phyloP scores from a whole-genome alignment of 1,140 invertebrate species.

The Triops cancriformis region DNA sequence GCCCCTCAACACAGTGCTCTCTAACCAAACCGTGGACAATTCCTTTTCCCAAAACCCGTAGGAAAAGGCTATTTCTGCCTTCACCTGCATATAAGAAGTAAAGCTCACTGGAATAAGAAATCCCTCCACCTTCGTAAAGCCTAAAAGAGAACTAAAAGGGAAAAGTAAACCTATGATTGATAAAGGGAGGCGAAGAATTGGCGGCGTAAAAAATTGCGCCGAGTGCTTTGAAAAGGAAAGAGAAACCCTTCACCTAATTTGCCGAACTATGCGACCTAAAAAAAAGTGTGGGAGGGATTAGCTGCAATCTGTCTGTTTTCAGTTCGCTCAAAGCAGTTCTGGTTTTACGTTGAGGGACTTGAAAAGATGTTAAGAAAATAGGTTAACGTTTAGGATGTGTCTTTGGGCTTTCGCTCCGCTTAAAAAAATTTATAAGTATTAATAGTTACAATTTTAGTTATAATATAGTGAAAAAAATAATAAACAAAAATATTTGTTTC shows the following conservation, averaged over 20 bases:
- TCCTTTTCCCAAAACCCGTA: not conserved
- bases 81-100: not conserved
- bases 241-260: not conserved
- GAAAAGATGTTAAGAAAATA: not conserved
- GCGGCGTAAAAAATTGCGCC: not conserved
- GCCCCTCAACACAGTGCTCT: not conserved
- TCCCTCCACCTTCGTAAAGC: no score
- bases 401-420: not conserved
- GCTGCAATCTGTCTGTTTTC: no score
- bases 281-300: no score
- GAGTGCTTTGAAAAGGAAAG: not conserved
- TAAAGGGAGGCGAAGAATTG: not conserved
- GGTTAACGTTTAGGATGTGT: not conserved
- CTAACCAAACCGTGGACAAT: not conserved
- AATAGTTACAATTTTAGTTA: not conserved
- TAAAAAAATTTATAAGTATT: not conserved
- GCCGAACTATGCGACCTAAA: no score
- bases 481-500: not conserved
- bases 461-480: not conserved
- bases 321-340: no score
- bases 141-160: no score
- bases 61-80: not conserved
- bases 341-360: not conserved
- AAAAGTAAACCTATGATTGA: not conserved
- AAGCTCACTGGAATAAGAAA: no score